These are phyloP conservation scores for Drosophila athabasca DNA, from an alignment of 1,140 invertebrate species.

Conservation along the genomic window DNA sequence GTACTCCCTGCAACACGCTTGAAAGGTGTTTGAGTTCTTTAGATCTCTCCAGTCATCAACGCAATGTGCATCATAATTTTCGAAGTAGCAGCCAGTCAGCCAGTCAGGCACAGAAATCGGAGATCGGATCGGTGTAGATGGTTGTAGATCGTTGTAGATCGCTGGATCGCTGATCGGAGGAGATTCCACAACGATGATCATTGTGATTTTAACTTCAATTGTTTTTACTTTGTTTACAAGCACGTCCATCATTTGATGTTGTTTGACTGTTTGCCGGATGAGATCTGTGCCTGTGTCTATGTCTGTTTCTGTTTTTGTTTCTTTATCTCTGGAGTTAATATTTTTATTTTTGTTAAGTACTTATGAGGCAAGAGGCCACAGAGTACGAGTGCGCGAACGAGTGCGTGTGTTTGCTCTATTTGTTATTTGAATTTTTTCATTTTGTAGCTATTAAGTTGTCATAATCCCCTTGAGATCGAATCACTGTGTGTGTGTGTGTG, in stretches of 20 bases:
- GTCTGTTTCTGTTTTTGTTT: slow-evolving; percentile 34
- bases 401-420: slow-evolving; percentile 71
- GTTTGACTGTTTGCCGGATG: slow-evolving; percentile 57
- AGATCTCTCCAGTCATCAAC: slow-evolving; percentile 79
- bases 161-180: too few relatives aligned
- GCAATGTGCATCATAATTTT: slow-evolving; percentile 50
- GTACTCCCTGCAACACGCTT: slow-evolving; percentile 41
- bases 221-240: slow-evolving; percentile 71
- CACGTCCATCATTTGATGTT: slow-evolving; percentile 68
- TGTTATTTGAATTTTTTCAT: slow-evolving; percentile 56
- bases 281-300: slow-evolving; percentile 6
- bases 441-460: slow-evolving; percentile 78
- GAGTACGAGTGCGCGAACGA: slow-evolving; percentile 23
- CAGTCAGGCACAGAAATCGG: slow-evolving; percentile 25
- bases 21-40: slow-evolving; percentile 81
- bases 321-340: slow-evolving; percentile 49
- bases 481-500: slow-evolving; percentile 33
- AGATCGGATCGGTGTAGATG: slow-evolving; percentile 18
- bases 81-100: slow-evolving; percentile 41
- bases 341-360: slow-evolving; percentile 57
- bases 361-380: slow-evolving; percentile 12
- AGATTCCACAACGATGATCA: slow-evolving; percentile 35
- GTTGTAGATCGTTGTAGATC: slow-evolving; percentile 1
- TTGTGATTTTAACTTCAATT: slow-evolving; percentile 73
- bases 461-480: slow-evolving; percentile 66